phyloP scores from a whole-genome alignment of 2,113 vertebrate species.

The Cebidichthys violaceus region DNA sequence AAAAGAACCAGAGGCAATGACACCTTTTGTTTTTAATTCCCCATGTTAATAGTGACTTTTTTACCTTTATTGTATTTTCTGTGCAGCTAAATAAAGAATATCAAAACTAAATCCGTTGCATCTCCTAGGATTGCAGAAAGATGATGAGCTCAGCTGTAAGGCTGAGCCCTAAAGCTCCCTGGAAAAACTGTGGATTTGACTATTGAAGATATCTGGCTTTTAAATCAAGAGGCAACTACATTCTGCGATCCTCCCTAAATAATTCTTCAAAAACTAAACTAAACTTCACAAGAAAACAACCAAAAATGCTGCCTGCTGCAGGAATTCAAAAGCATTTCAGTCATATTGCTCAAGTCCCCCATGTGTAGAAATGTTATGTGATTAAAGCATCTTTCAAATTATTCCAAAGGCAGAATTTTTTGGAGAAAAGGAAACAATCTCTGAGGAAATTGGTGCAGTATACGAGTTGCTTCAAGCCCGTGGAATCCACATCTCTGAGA shows the following conservation, averaged over 20 bases:
- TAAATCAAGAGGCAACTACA: slow-evolving; percentile 1
- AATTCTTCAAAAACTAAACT: slow-evolving; percentile 15
- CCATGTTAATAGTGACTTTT: neutral
- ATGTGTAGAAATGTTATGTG: slow-evolving; percentile 19
- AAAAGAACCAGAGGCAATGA: neutral
- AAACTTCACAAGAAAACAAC: neutral
- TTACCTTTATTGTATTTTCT: neutral
- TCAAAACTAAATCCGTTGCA: slow-evolving; percentile 2
- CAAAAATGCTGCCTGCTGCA: slow-evolving; percentile 7
- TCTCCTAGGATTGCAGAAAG: slow-evolving; percentile 13
- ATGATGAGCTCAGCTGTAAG: slow-evolving; percentile 25
- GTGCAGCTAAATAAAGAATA: neutral
- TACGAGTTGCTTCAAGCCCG: slow-evolving; percentile 30
- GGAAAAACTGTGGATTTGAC: slow-evolving; percentile 2
- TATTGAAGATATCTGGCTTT: slow-evolving; percentile 1
- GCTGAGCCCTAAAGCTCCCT: slow-evolving; percentile 10
- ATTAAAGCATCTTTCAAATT: slow-evolving; percentile 39
- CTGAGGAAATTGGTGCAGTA: slow-evolving; percentile 26
- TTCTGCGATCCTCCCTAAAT: neutral
- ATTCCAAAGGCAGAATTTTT: slow-evolving; percentile 7
- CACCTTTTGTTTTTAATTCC: neutral
- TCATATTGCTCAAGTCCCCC: slow-evolving; percentile 9
- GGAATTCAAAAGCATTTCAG: slow-evolving; percentile 12
- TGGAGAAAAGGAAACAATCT: slow-evolving; percentile 24
- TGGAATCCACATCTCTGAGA: slow-evolving; percentile 18